These are phyloP conservation scores for Drosophila subpulchrella DNA, from an alignment of 1,140 invertebrate genomes.

Conservation along the genomic window DNA sequence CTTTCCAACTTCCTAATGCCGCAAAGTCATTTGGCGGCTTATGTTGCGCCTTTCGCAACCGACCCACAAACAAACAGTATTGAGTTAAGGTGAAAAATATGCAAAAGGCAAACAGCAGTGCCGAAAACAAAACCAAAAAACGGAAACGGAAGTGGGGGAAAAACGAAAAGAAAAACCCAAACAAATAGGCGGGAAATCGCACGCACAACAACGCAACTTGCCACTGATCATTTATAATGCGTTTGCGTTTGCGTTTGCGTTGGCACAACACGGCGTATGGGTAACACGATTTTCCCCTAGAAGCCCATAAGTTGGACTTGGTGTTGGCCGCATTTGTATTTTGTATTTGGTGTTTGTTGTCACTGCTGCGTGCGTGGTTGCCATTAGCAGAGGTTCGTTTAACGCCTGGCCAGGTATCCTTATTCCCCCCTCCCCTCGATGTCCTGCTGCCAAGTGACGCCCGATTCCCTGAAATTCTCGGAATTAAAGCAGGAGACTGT, in stretches of 20 bases:
- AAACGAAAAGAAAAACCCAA: not conserved
- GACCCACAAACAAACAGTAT: constrained; percentile 33
- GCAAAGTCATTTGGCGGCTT: constrained; percentile 79
- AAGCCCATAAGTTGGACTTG: constrained; percentile 41
- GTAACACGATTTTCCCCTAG: constrained; percentile 65
- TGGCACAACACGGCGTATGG: constrained; percentile 69
- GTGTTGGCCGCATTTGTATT: constrained; percentile 45
- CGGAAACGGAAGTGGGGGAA: constrained; percentile 21
- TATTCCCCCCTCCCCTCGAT: not conserved
- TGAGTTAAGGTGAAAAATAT: constrained; percentile 65
- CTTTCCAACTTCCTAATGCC: constrained; percentile 58
- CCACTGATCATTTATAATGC: constrained; percentile 71
- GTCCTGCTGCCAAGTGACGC: constrained; percentile 24
- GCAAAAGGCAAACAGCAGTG: constrained; percentile 53
- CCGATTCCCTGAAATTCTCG: constrained; percentile 3
- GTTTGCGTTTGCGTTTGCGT: constrained; percentile 47
- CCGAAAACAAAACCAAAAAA: constrained; percentile 38
- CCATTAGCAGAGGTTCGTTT: constrained; percentile 67
- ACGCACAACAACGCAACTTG: constrained; percentile 31
- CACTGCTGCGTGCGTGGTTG: constrained; percentile 59
- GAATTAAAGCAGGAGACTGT: constrained; percentile 1
- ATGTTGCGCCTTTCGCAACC: constrained; percentile 43
- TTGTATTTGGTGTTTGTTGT: constrained; percentile 20
- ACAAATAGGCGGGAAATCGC: constrained; percentile 10
- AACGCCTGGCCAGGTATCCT: constrained; percentile 54